Conservation (phyloP, 2,113 vertebrate genomes). For the Cygnus atratus region DNA sequence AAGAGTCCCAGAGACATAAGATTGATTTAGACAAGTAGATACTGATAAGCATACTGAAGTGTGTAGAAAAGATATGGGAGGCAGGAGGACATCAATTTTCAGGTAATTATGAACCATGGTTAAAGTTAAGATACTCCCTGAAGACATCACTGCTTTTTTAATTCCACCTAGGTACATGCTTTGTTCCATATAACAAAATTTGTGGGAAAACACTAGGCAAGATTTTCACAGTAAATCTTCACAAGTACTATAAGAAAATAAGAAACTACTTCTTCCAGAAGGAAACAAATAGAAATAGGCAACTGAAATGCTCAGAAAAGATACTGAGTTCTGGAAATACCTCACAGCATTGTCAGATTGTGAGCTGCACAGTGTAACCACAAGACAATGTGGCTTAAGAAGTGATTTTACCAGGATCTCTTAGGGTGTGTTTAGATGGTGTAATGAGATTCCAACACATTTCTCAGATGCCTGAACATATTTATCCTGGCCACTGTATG, state of each 20-base stretch:
- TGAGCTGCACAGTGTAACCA: neutral
- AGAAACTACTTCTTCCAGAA: neutral
- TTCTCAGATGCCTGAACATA: slow-evolving; percentile 35
- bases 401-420: slow-evolving; percentile 6
- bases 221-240: neutral
- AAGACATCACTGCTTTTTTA: neutral
- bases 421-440: slow-evolving; percentile 2
- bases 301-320: neutral
- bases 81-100: neutral
- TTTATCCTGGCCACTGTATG: neutral
- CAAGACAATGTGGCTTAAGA: neutral
- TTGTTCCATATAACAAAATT: neutral
- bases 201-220: neutral
- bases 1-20: neutral
- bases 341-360: neutral
- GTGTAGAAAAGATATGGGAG: neutral
- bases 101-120: neutral
- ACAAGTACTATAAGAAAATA: neutral
- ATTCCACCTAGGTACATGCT: neutral
- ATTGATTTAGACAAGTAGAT: neutral
- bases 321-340: neutral
- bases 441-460: neutral
- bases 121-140: neutral
- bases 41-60: neutral
- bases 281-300: neutral